A percentile compares a stretch with the other conserved stretches of the same genome.
phyloP scores from a whole-genome alignment of 2,113 vertebrate genomes.

The Collichthys lucidus region DNA sequence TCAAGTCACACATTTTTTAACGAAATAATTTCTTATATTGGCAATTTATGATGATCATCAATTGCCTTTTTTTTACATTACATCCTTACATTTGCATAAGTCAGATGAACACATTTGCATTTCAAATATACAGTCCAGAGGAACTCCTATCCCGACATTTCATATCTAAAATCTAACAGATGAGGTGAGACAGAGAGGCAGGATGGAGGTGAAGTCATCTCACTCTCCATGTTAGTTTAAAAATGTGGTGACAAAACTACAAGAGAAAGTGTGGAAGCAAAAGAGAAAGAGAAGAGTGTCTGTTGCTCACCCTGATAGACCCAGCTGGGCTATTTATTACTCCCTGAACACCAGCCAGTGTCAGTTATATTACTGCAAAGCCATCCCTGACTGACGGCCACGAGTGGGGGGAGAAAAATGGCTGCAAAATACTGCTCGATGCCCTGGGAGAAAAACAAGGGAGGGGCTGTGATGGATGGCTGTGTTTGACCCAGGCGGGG shows the following conservation, averaged over 20 bases:
- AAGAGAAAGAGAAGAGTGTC: conserved; percentile 42
- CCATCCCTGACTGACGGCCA: conserved; percentile 76
- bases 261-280: neutral
- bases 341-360: conserved; percentile 72
- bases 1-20: neutral
- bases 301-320: conserved; percentile 71
- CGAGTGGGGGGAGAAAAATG: conserved; percentile 75
- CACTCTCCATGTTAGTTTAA: conserved; percentile 26
- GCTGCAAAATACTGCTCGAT: conserved; percentile 72
- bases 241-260: conserved; percentile 42
- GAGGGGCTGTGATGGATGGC: conserved; percentile 83
- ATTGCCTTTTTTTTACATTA: neutral
- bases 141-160: neutral
- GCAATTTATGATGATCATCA: neutral
- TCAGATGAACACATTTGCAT: neutral
- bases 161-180: neutral
- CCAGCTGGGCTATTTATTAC: conserved; percentile 76
- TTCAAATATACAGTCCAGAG: neutral
- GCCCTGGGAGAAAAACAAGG: conserved; percentile 63
- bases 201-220: neutral
- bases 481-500: conserved; percentile 83
- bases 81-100: neutral
- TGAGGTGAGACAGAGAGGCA: neutral
- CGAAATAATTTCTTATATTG: neutral
- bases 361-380: conserved; percentile 80